Conservation (phyloP, 2,113 vertebrate genomes). For the Centropus unirufus region DNA sequence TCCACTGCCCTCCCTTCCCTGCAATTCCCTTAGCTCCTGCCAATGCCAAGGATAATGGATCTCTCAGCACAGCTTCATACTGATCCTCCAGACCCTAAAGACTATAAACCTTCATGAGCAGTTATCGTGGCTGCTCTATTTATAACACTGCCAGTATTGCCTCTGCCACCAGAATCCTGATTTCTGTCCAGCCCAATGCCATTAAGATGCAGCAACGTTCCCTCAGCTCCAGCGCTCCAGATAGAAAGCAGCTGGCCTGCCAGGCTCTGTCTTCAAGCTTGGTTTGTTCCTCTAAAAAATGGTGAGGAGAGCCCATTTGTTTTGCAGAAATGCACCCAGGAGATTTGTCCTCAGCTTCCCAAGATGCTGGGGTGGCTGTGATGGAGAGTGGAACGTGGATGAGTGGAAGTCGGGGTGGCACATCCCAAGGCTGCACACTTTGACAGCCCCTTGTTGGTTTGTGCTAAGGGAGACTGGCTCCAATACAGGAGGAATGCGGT, state of each 20-base stretch:
- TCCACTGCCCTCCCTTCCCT: neutral
- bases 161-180: slow-evolving; percentile 47
- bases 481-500: neutral
- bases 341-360: neutral
- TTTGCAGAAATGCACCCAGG: neutral
- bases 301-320: fast-evolving
- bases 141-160: neutral
- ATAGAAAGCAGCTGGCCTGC: slow-evolving; percentile 27
- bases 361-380: neutral
- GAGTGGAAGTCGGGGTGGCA: neutral
- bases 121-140: neutral
- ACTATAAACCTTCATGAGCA: neutral
- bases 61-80: neutral
- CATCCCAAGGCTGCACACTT: neutral
- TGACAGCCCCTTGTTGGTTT: neutral
- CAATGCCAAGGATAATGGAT: neutral
- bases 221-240: neutral
- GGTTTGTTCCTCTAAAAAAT: neutral
- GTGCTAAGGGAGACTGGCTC: neutral
- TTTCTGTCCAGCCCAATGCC: slow-evolving; percentile 12
- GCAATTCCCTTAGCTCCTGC: neutral
- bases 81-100: slow-evolving; percentile 27
- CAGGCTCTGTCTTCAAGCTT: slow-evolving; percentile 14
- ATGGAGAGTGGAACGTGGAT: fast-evolving
- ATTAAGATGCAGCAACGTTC: slow-evolving; percentile 21